A percentile compares a stretch with the other conserved stretches of the same genome.
Evolutionary conservation across 2,888 invertebrate species (phyloP).

Genomic region (Acleris holmiana): DNA sequence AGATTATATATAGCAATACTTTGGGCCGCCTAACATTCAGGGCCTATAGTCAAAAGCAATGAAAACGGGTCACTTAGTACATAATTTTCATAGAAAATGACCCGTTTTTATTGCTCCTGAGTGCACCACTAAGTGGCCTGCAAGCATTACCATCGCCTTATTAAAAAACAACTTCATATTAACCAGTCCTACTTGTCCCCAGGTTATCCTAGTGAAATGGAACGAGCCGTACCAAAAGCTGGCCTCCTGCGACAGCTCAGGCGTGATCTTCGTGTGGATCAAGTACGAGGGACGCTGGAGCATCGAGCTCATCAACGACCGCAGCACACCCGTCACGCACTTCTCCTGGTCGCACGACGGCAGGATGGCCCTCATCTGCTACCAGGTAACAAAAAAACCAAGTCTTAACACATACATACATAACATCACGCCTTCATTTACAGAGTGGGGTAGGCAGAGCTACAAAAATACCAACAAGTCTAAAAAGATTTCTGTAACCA

Average conservation of each 20-base stretch:
- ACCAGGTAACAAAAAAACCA: conserved; percentile 86
- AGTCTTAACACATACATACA: background rate
- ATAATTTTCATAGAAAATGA: too few species aligned
- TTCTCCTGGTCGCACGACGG: conserved; percentile 99
- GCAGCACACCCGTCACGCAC: conserved; percentile 98
- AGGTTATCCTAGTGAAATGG: conserved; percentile 98
- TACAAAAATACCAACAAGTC: too few species aligned
- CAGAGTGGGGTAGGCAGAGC: too few species aligned
- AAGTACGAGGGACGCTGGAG: conserved; percentile 99
- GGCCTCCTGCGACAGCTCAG: conserved; percentile 98
- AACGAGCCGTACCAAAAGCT: conserved; percentile 99
- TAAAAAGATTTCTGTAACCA: too few species aligned
- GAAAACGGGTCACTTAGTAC: too few species aligned
- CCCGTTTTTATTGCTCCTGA: too few species aligned
- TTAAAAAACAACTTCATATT: background rate
- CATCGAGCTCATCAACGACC: conserved; percentile 99
- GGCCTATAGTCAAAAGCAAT: too few species aligned
- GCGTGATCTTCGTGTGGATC: conserved; percentile 99
- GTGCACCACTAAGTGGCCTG: too few species aligned
- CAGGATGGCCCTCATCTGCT: conserved; percentile 98
- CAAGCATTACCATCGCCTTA: too few species aligned
- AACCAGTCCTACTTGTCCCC: conserved; percentile 39
- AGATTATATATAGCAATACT: too few species aligned
- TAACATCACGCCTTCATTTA: too few species aligned
- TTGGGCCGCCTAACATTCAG: too few species aligned